Percentiles rank a stretch among this genome's conserved stretches.
Conservation (phyloP, 2,888 invertebrate species). For the Callinectes sapidus region DNA sequence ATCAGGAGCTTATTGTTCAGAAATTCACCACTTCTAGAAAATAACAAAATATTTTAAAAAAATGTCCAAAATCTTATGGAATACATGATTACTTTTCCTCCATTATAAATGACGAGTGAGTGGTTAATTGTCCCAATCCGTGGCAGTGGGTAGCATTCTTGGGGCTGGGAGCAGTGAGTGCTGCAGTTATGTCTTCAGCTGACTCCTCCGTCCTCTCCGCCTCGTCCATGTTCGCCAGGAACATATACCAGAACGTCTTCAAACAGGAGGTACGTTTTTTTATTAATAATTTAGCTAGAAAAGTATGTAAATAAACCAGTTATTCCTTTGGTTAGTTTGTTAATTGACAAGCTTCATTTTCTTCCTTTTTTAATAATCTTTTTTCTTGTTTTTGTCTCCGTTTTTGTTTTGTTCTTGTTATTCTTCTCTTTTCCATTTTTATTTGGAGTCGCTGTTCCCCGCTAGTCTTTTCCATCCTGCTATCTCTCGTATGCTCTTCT, state of each 20-base stretch:
- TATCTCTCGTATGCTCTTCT: no score
- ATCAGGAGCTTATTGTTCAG: neutral
- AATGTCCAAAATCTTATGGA: neutral
- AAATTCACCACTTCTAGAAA: neutral
- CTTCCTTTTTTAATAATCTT: no score
- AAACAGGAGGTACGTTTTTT: constrained; percentile 65
- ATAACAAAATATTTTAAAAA: neutral
- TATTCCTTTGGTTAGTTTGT: neutral
- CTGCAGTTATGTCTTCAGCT: constrained; percentile 86
- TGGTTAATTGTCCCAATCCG: neutral
- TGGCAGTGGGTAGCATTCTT: constrained; percentile 81
- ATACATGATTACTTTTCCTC: neutral
- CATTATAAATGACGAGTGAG: neutral
- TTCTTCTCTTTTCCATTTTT: no score
- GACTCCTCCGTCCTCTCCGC: constrained; percentile 85
- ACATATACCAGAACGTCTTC: constrained; percentile 75
- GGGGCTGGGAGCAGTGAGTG: constrained; percentile 84
- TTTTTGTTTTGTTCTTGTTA: no score
- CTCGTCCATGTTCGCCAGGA: constrained; percentile 84
- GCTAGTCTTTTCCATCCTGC: no score
- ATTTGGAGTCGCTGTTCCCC: no score
- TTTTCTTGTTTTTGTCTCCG: no score
- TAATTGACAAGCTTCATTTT: no score
- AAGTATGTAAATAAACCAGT: no score
- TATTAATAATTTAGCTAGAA: no score